Conservation (phyloP, 2,888 invertebrate species). For the Callosobruchus maculatus region DNA sequence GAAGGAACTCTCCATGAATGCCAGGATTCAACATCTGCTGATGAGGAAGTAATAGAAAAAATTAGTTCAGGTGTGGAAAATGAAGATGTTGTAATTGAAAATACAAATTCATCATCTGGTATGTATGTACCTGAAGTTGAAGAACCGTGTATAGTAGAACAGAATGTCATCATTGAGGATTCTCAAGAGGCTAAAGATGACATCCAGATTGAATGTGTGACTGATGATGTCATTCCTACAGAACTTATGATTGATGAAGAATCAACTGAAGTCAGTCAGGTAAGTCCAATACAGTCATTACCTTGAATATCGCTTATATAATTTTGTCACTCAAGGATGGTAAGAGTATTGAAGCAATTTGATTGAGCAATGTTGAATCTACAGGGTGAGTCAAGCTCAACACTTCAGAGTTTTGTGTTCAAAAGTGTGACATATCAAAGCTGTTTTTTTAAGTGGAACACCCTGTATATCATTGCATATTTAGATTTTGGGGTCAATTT, state of each 20-base stretch:
- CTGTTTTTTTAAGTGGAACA: no score
- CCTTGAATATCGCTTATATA: no score
- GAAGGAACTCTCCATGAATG: constrained; percentile 6
- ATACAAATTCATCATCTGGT: not conserved
- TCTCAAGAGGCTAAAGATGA: constrained; percentile 20
- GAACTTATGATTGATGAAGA: constrained; percentile 7
- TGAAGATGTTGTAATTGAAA: constrained; percentile 1
- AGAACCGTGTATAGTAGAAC: not conserved
- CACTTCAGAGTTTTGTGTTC: no score
- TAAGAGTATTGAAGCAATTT: no score
- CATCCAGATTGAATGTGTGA: constrained; percentile 32
- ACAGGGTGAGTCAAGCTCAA: no score
- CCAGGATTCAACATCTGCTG: constrained; percentile 4
- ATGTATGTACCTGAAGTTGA: not conserved
- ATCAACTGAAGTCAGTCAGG: not conserved
- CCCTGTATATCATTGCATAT: no score
- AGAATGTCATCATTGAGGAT: constrained; percentile 15
- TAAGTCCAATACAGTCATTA: not conserved
- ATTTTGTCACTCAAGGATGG: no score
- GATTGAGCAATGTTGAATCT: no score
- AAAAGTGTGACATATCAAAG: no score
- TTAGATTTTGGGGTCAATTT: no score
- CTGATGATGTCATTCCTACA: constrained; percentile 21
- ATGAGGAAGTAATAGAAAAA: constrained; percentile 1
- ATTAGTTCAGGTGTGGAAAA: not conserved